Conservation (phyloP, 2,888 invertebrate species). For the Gymnocheta viridis region DNA sequence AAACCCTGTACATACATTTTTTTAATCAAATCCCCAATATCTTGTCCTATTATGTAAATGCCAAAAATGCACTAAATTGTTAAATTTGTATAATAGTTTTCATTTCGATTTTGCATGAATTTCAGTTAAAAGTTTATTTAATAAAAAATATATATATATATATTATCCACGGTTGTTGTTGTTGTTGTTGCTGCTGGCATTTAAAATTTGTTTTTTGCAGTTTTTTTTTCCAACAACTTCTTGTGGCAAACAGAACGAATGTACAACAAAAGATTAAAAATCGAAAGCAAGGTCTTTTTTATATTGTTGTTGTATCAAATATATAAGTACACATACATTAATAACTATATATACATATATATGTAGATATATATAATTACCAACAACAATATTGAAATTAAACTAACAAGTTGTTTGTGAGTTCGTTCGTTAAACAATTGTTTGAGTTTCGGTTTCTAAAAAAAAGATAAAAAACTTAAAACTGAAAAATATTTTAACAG, state of each 20-base stretch:
- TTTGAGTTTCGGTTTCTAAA: constrained; percentile 1
- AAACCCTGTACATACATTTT: no score
- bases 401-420: constrained; percentile 62
- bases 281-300: constrained; percentile 69
- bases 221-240: constrained; percentile 17
- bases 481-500: neutral
- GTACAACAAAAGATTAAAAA: constrained; percentile 65
- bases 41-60: constrained; percentile 29
- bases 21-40: constrained; percentile 16
- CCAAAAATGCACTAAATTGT: constrained; percentile 28
- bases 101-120: constrained; percentile 12
- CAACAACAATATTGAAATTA: constrained; percentile 45
- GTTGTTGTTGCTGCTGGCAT: constrained; percentile 33
- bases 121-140: constrained; percentile 50
- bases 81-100: constrained; percentile 7
- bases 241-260: constrained; percentile 61
- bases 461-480: neutral
- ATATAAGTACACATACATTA: no score
- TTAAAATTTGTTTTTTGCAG: constrained; percentile 22
- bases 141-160: constrained; percentile 12
- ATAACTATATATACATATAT: no score
- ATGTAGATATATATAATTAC: no score
- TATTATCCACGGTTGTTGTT: constrained; percentile 11
- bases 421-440: constrained; percentile 45
- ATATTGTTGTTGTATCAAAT: constrained; percentile 35